Conservation (phyloP, 2,888 invertebrate species). For the Apantesis nais region DNA sequence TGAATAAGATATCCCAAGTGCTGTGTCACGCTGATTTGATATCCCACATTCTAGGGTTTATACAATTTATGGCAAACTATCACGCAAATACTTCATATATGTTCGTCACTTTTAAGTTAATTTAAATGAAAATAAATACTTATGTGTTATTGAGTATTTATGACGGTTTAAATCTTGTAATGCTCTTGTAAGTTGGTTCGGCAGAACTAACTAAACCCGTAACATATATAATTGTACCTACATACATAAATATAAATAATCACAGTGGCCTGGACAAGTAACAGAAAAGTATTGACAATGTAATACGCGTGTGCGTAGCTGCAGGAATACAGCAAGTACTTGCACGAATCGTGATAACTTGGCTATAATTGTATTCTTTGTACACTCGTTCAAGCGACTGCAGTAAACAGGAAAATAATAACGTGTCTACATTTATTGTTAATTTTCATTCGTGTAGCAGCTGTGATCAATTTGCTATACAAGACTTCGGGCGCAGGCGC, state of each 20-base stretch:
- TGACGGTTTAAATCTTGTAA: no score
- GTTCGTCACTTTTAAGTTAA: no score
- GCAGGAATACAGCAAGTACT: slow-evolving; percentile 14
- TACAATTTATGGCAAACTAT: no score
- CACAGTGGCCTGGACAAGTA: neutral
- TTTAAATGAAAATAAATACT: no score
- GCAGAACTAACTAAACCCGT: no score
- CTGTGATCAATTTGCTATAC: slow-evolving; percentile 56
- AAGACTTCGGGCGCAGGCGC: slow-evolving; percentile 37
- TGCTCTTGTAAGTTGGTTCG: no score
- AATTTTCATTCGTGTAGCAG: slow-evolving; percentile 50
- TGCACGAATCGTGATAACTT: slow-evolving; percentile 36
- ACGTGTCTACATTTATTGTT: slow-evolving; percentile 33
- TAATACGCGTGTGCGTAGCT: neutral
- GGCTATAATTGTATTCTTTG: slow-evolving; percentile 35
- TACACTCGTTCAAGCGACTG: slow-evolving; percentile 35
- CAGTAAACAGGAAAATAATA: slow-evolving; percentile 53
- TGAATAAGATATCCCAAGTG: no score
- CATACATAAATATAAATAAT: neutral
- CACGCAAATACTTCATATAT: no score
- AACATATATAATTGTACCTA: neutral
- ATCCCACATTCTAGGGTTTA: no score
- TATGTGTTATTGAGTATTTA: no score
- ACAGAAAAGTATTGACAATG: neutral
- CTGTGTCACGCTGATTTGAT: no score